Evolutionary conservation across 2,797 vertebrate species (phyloP).

Genomic region (Enteromius fasciolatus): DNA sequence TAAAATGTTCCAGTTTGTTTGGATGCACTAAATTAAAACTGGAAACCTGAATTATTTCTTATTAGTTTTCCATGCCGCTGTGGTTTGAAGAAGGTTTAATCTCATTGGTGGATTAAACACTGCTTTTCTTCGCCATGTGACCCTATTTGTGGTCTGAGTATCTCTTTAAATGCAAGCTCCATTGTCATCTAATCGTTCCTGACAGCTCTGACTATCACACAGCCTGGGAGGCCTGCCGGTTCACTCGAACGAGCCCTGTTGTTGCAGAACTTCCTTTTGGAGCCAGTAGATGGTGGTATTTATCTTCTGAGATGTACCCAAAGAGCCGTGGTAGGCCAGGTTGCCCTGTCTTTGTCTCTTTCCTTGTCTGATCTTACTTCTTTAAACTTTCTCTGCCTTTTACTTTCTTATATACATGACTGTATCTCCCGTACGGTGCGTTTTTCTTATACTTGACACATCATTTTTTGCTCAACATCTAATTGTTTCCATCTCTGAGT

Average conservation of each 20-base stretch:
- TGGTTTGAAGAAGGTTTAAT: constrained; percentile 1
- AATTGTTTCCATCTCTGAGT: constrained; percentile 50
- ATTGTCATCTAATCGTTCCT: constrained; percentile 78
- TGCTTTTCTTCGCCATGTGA: constrained; percentile 58
- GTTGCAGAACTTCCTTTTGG: constrained; percentile 30
- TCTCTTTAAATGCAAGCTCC: constrained; percentile 72
- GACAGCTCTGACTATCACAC: constrained; percentile 77
- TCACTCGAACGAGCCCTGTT: constrained; percentile 28
- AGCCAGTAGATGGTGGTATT: constrained; percentile 85
- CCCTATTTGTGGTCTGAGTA: constrained; percentile 67
- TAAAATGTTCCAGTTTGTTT: constrained; percentile 36
- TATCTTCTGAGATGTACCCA: constrained; percentile 74
- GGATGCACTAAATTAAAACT: background rate
- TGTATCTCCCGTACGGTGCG: background rate
- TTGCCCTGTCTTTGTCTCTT: constrained; percentile 36
- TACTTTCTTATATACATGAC: background rate
- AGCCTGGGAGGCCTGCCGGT: constrained; percentile 67
- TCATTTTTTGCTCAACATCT: background rate
- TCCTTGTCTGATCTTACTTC: constrained; percentile 25
- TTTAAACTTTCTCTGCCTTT: constrained; percentile 7
- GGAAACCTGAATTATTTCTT: constrained; percentile 5
- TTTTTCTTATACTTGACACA: background rate
- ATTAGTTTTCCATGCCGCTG: constrained; percentile 3
- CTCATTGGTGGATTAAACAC: background rate
- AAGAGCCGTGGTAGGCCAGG: background rate